Evolutionary conservation across 2,888 invertebrate genomes (phyloP).

Genomic region (Trichopoda pennipes): DNA sequence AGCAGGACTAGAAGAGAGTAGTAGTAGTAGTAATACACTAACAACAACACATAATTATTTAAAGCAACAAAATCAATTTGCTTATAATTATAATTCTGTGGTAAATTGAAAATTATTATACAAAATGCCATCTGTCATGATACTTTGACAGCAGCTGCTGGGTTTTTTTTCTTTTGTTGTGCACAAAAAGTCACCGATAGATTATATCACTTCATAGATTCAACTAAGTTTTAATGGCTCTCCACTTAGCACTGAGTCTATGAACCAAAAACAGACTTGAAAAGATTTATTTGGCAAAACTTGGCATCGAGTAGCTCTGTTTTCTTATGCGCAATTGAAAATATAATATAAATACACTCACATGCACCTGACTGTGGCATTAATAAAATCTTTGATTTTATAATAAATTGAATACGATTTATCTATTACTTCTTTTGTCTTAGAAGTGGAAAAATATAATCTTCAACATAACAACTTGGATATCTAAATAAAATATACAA

Average conservation of each 20-base stretch:
- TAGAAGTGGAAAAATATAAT: no score
- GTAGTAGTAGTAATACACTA: slow-evolving; percentile 35
- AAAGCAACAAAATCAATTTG: slow-evolving; percentile 33
- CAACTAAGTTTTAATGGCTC: slow-evolving; percentile 56
- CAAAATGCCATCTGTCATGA: slow-evolving; percentile 71
- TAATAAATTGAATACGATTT: no score
- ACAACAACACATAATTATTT: slow-evolving; percentile 25
- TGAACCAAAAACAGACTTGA: slow-evolving; percentile 28
- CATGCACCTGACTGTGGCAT: no score
- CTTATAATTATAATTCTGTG: slow-evolving; percentile 51
- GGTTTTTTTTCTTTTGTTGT: background rate
- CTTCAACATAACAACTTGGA: no score
- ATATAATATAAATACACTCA: background rate
- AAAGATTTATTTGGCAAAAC: slow-evolving; percentile 66
- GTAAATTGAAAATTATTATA: slow-evolving; percentile 72
- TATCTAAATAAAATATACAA: no score
- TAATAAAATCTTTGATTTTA: no score
- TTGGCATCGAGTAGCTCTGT: slow-evolving; percentile 58
- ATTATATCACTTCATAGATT: slow-evolving; percentile 37
- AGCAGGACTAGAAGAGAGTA: slow-evolving; percentile 48
- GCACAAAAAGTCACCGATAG: slow-evolving; percentile 23
- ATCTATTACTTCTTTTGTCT: no score
- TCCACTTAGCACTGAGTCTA: slow-evolving; percentile 25
- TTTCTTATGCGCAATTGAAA: background rate
- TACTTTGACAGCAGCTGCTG: slow-evolving; percentile 68